These are phyloP conservation scores for Gymnopithys bicolor DNA, from an alignment of 2,797 vertebrate species.

Conservation along the genomic window DNA sequence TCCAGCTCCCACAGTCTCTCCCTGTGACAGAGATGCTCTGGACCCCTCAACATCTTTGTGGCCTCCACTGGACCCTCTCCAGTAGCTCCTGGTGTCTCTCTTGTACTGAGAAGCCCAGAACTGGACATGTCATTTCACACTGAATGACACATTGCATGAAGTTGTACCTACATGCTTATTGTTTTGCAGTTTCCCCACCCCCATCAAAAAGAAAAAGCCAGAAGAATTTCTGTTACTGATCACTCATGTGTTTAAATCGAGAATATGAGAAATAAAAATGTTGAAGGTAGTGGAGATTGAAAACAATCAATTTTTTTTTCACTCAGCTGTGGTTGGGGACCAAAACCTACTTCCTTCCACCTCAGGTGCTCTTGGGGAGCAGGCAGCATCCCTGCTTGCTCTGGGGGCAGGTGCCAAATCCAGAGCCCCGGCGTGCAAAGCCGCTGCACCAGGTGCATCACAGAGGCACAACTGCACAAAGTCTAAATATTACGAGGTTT, in stretches of 20 bases:
- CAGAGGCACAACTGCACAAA: rapidly evolving
- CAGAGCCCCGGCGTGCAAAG: neutral
- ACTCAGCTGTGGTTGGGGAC: neutral
- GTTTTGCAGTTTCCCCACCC: neutral
- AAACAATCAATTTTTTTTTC: neutral
- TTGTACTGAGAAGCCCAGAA: neutral
- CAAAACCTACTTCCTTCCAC: neutral
- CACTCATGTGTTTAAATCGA: neutral
- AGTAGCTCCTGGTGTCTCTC: neutral
- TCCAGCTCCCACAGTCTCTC: neutral
- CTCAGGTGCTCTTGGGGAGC: neutral
- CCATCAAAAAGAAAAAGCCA: neutral
- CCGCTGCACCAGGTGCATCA: rapidly evolving
- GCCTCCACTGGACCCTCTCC: neutral
- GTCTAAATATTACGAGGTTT: neutral
- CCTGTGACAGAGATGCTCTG: neutral
- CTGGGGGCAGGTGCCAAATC: neutral
- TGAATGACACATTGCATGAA: rapidly evolving
- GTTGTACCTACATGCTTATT: rapidly evolving
- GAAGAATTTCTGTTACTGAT: neutral
- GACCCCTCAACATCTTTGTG: neutral
- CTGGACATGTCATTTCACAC: neutral
- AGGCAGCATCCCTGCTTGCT: rapidly evolving
- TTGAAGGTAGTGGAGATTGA: neutral
- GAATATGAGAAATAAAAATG: neutral